Evolutionary conservation across 1,140 invertebrate species (phyloP).

Genomic region (Pectinophora gossypiella): DNA sequence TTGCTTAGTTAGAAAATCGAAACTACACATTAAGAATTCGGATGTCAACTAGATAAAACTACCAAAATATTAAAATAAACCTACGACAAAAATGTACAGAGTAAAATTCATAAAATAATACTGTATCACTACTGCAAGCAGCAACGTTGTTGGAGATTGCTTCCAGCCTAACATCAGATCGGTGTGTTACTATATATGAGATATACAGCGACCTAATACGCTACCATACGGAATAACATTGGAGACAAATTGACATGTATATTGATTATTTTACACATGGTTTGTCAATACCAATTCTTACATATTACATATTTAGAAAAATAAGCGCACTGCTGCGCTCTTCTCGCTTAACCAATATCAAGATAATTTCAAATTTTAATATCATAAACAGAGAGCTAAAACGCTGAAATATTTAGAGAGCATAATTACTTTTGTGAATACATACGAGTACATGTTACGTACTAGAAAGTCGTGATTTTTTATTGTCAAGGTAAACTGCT

Average conservation of each 20-base stretch:
- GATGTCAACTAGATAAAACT: constrained; percentile 46
- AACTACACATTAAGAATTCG: constrained; percentile 19
- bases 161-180: background rate
- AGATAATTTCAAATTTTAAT: constrained; percentile 4
- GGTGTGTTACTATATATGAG: no score
- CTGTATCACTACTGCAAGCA: constrained; percentile 67
- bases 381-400: constrained; percentile 31
- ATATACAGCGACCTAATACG: no score
- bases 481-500: constrained; percentile 51
- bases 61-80: constrained; percentile 47
- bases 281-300: no score
- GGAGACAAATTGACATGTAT: no score
- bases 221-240: no score
- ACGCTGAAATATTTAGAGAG: constrained; percentile 34
- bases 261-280: no score
- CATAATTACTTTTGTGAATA: constrained; percentile 21
- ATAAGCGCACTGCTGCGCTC: constrained; percentile 15
- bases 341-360: constrained; percentile 5
- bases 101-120: constrained; percentile 70
- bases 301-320: constrained; percentile 25
- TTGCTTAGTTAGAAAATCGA: background rate
- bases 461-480: constrained; percentile 23
- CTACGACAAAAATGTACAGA: constrained; percentile 63
- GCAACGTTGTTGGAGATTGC: constrained; percentile 37
- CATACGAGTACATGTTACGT: constrained; percentile 14